phyloP scores from a whole-genome alignment of 2,888 invertebrate genomes.

The Eristalinus aeneus region DNA sequence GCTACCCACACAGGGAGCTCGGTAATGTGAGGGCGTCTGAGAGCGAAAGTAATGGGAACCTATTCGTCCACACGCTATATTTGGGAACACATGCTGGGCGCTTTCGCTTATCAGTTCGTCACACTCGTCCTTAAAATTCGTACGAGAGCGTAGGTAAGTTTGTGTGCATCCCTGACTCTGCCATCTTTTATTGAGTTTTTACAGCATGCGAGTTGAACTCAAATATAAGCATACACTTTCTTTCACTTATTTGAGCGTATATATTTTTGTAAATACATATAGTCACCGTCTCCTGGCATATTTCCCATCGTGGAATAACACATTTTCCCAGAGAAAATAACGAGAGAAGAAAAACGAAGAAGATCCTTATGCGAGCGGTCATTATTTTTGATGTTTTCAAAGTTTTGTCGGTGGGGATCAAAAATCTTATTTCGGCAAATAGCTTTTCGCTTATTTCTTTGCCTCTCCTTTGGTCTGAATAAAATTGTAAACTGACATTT shows the following conservation, averaged over 20 bases:
- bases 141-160: background rate
- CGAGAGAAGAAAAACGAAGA: conserved; percentile 39
- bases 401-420: conserved; percentile 41
- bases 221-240: conserved; percentile 18
- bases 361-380: conserved; percentile 67
- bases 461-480: conserved; percentile 12
- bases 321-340: conserved; percentile 59
- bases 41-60: conserved; percentile 51
- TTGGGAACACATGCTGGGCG: conserved; percentile 79
- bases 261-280: conserved; percentile 48
- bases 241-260: background rate
- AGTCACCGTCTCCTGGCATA: conserved; percentile 65
- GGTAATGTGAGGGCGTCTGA: conserved; percentile 7
- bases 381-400: conserved; percentile 68
- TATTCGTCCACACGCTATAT: conserved; percentile 73
- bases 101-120: conserved; percentile 71
- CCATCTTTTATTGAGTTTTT: conserved; percentile 57
- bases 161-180: conserved; percentile 23
- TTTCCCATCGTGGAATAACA: conserved; percentile 69
- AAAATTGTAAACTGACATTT: conserved; percentile 44
- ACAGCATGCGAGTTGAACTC: conserved; percentile 23
- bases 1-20: conserved; percentile 38
- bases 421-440: conserved; percentile 60
- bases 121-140: conserved; percentile 64
- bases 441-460: conserved; percentile 45